Evolutionary conservation across 2,113 vertebrate species (phyloP).

Genomic region (Tylochromis polylepis): DNA sequence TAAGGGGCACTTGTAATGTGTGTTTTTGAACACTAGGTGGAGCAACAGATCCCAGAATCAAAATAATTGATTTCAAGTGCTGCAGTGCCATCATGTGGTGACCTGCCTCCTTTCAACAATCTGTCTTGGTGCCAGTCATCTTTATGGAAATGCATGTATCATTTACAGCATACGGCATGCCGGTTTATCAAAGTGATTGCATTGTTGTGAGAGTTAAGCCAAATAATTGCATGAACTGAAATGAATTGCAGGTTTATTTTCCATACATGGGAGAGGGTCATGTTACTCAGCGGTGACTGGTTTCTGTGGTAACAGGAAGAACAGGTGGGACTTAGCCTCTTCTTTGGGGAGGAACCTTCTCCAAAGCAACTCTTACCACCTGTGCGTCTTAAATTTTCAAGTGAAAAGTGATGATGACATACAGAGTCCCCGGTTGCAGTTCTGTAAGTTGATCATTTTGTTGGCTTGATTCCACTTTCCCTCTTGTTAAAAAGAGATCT

Average conservation of each 20-base stretch:
- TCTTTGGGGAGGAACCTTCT: neutral
- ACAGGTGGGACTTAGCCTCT: slow-evolving; percentile 35
- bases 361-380: slow-evolving; percentile 13
- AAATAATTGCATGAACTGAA: neutral
- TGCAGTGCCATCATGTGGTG: slow-evolving; percentile 48
- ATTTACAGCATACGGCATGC: neutral
- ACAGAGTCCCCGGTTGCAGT: neutral
- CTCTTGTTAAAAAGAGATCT: neutral
- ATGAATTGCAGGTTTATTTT: neutral
- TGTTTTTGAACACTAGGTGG: slow-evolving; percentile 32
- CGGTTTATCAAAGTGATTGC: neutral
- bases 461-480: neutral
- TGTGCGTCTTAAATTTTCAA: slow-evolving; percentile 31
- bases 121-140: neutral
- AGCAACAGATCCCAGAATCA: neutral
- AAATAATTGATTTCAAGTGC: neutral
- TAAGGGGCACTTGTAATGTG: neutral
- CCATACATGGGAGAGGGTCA: neutral
- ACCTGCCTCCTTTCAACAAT: neutral
- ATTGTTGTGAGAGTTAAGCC: neutral
- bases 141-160: neutral
- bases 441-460: slow-evolving; percentile 14
- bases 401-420: slow-evolving; percentile 13
- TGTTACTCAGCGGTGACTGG: neutral
- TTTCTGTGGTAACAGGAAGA: slow-evolving; percentile 22